Conservation (phyloP, 1,140 invertebrate genomes). For the Aleiodes sp. region DNA sequence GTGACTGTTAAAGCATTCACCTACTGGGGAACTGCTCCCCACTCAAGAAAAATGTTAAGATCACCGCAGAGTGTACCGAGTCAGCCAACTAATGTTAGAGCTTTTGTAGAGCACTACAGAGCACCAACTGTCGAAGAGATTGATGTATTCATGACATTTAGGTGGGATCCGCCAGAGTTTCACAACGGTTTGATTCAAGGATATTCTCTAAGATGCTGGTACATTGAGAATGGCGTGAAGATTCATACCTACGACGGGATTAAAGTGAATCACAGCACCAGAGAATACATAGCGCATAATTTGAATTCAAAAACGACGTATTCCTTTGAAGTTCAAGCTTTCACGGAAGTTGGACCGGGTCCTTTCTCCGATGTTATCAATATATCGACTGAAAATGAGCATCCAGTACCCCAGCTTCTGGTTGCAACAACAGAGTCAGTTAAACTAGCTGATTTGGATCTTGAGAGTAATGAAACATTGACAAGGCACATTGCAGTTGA, state of each 20-base stretch:
- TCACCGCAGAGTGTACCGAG: slow-evolving; percentile 79
- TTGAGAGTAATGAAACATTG: slow-evolving; percentile 67
- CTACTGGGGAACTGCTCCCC: slow-evolving; percentile 80
- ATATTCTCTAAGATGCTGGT: slow-evolving; percentile 79
- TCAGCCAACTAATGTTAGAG: slow-evolving; percentile 74
- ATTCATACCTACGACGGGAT: slow-evolving; percentile 50
- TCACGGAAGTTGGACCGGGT: slow-evolving; percentile 79
- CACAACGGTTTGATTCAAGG: slow-evolving; percentile 79
- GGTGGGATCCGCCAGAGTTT: slow-evolving; percentile 80
- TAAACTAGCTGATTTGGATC: slow-evolving; percentile 78
- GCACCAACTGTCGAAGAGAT: slow-evolving; percentile 54
- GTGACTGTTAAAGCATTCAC: slow-evolving; percentile 82
- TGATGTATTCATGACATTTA: slow-evolving; percentile 68
- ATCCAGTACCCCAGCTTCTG: slow-evolving; percentile 81
- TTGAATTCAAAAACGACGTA: slow-evolving; percentile 74
- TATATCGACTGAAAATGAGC: slow-evolving; percentile 73
- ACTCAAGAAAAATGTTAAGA: slow-evolving; percentile 68
- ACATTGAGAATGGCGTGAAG: slow-evolving; percentile 49
- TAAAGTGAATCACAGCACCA: slow-evolving; percentile 46
- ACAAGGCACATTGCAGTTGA: slow-evolving; percentile 73
- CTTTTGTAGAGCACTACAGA: slow-evolving; percentile 70
- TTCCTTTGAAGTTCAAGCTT: slow-evolving; percentile 82
- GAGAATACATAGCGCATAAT: slow-evolving; percentile 70
- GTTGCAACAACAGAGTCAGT: slow-evolving; percentile 77
- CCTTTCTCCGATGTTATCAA: slow-evolving; percentile 71